These are phyloP conservation scores for Andrena praecox DNA, from an alignment of 2,888 invertebrate genomes.

Conservation along the genomic window DNA sequence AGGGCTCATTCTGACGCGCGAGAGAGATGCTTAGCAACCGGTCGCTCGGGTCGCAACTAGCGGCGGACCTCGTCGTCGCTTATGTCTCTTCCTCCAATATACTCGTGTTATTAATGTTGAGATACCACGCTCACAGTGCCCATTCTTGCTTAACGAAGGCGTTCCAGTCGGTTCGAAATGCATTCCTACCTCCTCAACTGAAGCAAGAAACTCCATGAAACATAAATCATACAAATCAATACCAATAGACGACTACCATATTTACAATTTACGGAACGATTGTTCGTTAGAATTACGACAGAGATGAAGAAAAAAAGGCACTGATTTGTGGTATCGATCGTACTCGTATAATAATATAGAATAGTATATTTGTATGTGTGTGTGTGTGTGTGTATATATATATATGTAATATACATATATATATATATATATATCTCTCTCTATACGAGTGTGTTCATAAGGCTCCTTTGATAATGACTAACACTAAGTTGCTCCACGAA, in stretches of 20 bases:
- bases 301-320: slow-evolving; percentile 35
- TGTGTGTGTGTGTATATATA: slow-evolving; percentile 53
- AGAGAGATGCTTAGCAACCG: slow-evolving; percentile 54
- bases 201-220: slow-evolving; percentile 8
- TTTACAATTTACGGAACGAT: slow-evolving; percentile 15
- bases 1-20: slow-evolving; percentile 54
- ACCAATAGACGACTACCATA: slow-evolving; percentile 11
- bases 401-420: slow-evolving; percentile 36
- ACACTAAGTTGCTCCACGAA: slow-evolving; percentile 74
- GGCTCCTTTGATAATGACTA: slow-evolving; percentile 82
- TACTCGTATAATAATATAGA: slow-evolving; percentile 64
- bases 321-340: slow-evolving; percentile 31
- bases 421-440: slow-evolving; percentile 29
- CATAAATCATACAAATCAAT: slow-evolving; percentile 9
- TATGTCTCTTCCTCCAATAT: slow-evolving; percentile 53
- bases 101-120: slow-evolving; percentile 43
- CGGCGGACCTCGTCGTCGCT: slow-evolving; percentile 48
- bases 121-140: slow-evolving; percentile 44
- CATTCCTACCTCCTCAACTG: slow-evolving; percentile 3
- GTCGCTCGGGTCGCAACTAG: slow-evolving; percentile 44
- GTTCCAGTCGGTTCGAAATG: slow-evolving; percentile 26
- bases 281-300: background rate
- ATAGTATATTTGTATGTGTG: slow-evolving; percentile 56
- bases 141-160: slow-evolving; percentile 12
- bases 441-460: slow-evolving; percentile 74